These are phyloP conservation scores for Apis laboriosa DNA, from an alignment of 1,140 invertebrate genomes.

Conservation along the genomic window DNA sequence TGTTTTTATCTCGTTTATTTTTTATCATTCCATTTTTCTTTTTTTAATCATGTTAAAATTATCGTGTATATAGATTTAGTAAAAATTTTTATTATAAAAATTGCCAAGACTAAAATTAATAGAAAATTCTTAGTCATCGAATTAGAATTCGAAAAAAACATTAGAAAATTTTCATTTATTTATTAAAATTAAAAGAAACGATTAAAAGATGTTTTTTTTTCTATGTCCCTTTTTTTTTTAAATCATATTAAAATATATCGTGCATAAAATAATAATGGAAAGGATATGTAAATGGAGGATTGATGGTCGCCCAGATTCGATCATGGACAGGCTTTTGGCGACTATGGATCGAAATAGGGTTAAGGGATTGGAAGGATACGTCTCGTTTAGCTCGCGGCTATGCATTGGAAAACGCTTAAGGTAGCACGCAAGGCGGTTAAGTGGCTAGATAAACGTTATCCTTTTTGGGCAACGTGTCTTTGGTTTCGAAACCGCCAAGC, in stretches of 20 bases:
- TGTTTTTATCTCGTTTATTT: too few relatives aligned
- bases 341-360: neutral
- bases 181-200: too few relatives aligned
- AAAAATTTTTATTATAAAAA: too few relatives aligned
- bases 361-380: slow-evolving; percentile 37
- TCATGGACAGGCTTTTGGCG: neutral
- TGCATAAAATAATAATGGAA: too few relatives aligned
- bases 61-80: too few relatives aligned
- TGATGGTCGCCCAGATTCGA: neutral
- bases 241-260: neutral
- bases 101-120: too few relatives aligned
- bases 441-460: slow-evolving; percentile 73
- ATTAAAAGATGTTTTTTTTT: neutral
- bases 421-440: slow-evolving; percentile 62
- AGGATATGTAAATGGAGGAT: neutral
- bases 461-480: slow-evolving; percentile 57
- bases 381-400: slow-evolving; percentile 54
- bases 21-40: too few relatives aligned
- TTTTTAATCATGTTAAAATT: too few relatives aligned
- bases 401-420: slow-evolving; percentile 77
- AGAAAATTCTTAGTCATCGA: too few relatives aligned
- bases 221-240: neutral
- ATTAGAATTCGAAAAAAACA: too few relatives aligned
- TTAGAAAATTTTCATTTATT: too few relatives aligned
- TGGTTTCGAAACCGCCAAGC: slow-evolving; percentile 46